Evolutionary conservation across 2,888 invertebrate species (phyloP).

Genomic region (Stenchaetothrips biformis): DNA sequence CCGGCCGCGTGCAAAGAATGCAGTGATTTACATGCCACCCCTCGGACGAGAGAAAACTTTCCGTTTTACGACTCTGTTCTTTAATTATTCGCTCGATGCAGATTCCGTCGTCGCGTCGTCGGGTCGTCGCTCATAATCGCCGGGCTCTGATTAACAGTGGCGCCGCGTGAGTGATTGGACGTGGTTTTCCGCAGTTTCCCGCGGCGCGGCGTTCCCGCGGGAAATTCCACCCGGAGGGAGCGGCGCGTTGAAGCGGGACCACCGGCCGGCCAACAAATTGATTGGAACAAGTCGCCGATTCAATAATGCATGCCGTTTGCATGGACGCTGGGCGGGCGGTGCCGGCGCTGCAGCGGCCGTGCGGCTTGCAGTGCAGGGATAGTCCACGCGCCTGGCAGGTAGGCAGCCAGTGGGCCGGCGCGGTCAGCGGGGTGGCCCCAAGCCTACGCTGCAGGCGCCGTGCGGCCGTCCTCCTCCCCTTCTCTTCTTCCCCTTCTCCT

Average conservation of each 20-base stretch:
- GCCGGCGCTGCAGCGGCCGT: neutral
- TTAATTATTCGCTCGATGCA: conserved; percentile 19
- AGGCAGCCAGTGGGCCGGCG: too few relatives aligned
- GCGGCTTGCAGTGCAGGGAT: neutral
- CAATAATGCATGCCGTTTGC: conserved; percentile 6
- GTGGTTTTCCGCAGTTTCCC: too few relatives aligned
- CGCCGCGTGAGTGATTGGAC: too few relatives aligned
- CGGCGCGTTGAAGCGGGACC: neutral
- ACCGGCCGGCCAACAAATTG: neutral
- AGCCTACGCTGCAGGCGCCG: too few relatives aligned
- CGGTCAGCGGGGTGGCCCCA: too few relatives aligned
- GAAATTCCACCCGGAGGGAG: too few relatives aligned
- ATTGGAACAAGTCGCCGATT: neutral
- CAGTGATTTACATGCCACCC: neutral
- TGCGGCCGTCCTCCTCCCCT: too few relatives aligned
- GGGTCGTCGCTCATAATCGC: too few relatives aligned
- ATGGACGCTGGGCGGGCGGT: neutral
- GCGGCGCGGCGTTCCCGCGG: too few relatives aligned
- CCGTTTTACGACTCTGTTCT: conserved; percentile 3
- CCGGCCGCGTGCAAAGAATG: neutral
- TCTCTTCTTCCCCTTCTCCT: too few relatives aligned
- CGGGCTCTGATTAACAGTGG: too few relatives aligned
- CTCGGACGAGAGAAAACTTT: conserved; percentile 5
- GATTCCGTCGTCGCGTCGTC: neutral
- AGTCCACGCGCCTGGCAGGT: too few relatives aligned